Base-by-base conservation (phyloP, 2,888 invertebrate species). In the Chaitophorus viminalis region DNA sequence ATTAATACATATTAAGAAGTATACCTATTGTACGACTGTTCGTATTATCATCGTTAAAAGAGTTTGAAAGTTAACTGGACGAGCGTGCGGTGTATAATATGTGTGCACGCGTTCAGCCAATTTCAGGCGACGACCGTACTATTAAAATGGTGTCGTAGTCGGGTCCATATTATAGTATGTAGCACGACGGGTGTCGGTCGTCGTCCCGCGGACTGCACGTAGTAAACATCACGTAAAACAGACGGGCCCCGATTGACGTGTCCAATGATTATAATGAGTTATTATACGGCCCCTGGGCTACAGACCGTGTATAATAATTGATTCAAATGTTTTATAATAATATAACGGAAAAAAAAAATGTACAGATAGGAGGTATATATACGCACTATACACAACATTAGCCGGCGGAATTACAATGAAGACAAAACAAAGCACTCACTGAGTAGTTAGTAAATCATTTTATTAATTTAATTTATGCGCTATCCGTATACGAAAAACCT, bases 401-500 rank as follows among this genome's bases (percentile, higher is more conserved):
- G 54, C 82, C 72, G 60, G 74, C 75, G 83, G 83, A 83, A 75
- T 83, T 60, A n/a, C 54, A 60, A 82, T 54, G 36, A 60, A 75
- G 54, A 29, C 54, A n/a, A 83, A 83, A 83, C 82, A 74, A 36
- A 83, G 36, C 54, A 74, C 36, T n/a, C 46, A 60, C 60, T 25
- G 74, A 36, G 70, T 70, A 31, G 70, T 70, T 75, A 65, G 60
- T 79, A 86, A 72, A 86, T 78, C 78, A 70, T 86, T 60, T 79
- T 79, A 86, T 86, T 74, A 79, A 79, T 70, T 86, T 86, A 86
- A 86, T 86, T 85, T 85, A 85, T 85, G 52, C 83, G 52, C 83
- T 39, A 31, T 39, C 11, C 39, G 36, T 33, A 33, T 29, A 52
- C 21, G 29, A 65, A 39, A 85, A 72, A 72, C 29, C 86, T 86